Evolutionary conservation across 2,797 vertebrate species (phyloP).

Genomic region (Petrocephalus sullivani): DNA sequence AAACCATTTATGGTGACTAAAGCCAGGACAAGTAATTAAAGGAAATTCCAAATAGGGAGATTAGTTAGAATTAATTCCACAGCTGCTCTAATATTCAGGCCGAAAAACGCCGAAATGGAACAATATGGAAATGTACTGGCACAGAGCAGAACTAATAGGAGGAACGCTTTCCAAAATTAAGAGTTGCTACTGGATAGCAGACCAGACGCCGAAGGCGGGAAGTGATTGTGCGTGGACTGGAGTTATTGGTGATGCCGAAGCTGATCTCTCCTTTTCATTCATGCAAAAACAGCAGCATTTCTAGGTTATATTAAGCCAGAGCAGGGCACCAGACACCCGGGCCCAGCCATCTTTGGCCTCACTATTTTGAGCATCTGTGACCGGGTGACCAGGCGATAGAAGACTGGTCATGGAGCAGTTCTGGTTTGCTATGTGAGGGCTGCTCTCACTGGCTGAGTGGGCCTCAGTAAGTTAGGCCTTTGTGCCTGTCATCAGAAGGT

Average conservation of each 20-base stretch:
- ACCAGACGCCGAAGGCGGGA: constrained; percentile 52
- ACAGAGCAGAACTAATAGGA: constrained; percentile 55
- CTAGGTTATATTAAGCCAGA: background rate
- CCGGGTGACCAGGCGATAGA: background rate
- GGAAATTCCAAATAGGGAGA: constrained; percentile 49
- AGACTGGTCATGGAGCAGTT: background rate
- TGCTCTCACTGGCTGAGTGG: background rate
- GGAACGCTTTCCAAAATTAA: constrained; percentile 49
- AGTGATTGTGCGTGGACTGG: constrained; percentile 55
- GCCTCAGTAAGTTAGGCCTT: too few relatives aligned
- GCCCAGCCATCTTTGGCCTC: background rate
- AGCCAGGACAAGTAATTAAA: constrained; percentile 55
- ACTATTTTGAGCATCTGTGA: too few relatives aligned
- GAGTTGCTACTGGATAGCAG: constrained; percentile 50
- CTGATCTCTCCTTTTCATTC: constrained; percentile 2
- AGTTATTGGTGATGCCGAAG: constrained; percentile 51
- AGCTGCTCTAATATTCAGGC: constrained; percentile 55
- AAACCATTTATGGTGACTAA: constrained; percentile 48
- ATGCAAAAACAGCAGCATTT: background rate
- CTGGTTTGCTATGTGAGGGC: background rate
- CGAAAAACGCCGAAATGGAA: constrained; percentile 44
- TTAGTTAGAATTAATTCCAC: constrained; percentile 57
- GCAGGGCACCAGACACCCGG: background rate
- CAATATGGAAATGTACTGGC: constrained; percentile 52
- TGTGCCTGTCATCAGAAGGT: too few relatives aligned